Evolutionary conservation across 1,140 invertebrate genomes (phyloP).

Genomic region (Drosophila fuyamai): DNA sequence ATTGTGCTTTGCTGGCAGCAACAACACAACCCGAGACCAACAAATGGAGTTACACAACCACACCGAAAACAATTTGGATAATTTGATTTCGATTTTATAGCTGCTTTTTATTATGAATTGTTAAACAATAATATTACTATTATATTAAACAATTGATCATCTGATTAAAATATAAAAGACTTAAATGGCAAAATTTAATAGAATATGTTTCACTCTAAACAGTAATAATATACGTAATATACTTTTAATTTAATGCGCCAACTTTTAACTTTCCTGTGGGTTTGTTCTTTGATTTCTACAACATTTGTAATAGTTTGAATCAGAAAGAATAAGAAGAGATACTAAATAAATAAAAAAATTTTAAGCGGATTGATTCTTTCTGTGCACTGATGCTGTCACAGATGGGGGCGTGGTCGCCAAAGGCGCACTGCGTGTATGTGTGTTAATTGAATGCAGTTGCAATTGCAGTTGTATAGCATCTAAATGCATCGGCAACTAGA

Average conservation of each 20-base stretch:
- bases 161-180: too few species aligned
- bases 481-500: constrained; percentile 14
- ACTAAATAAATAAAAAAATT: not conserved
- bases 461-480: constrained; percentile 2
- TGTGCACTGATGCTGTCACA: not conserved
- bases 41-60: constrained; percentile 32
- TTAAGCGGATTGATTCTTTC: not conserved
- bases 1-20: constrained; percentile 54
- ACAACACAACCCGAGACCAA: constrained; percentile 50
- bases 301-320: too few species aligned
- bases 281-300: not conserved
- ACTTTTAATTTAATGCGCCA: too few species aligned
- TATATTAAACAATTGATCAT: too few species aligned
- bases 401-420: constrained; percentile 23
- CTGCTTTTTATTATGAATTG: too few species aligned
- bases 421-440: constrained; percentile 22
- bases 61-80: not conserved
- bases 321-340: too few species aligned
- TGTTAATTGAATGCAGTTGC: constrained; percentile 44
- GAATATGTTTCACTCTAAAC: too few species aligned
- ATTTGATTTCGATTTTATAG: not conserved
- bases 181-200: too few species aligned
- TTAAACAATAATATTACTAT: too few species aligned
- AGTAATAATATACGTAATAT: too few species aligned
- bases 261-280: too few species aligned